Evolutionary conservation across 2,888 invertebrate genomes (phyloP).

Genomic region (Tenthredo livida): DNA sequence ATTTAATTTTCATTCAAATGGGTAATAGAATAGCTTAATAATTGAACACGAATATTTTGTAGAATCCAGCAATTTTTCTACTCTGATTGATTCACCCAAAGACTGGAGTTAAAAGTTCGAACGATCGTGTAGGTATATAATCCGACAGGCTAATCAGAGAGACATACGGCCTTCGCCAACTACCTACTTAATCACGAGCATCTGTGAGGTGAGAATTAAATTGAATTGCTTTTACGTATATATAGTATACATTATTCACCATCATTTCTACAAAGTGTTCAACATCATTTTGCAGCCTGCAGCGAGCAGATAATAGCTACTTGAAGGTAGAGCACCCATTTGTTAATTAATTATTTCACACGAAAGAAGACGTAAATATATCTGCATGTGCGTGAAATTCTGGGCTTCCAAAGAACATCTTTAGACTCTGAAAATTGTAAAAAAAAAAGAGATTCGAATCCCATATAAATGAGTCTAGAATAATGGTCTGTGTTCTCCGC

Average conservation of each 20-base stretch:
- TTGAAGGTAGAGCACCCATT: neutral
- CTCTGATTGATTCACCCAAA: neutral
- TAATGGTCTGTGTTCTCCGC: neutral
- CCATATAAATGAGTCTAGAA: neutral
- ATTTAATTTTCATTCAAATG: neutral
- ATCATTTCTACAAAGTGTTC: neutral
- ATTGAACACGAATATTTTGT: neutral
- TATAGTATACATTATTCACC: neutral
- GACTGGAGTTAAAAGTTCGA: neutral
- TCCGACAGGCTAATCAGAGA: slow-evolving; percentile 18
- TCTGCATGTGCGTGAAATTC: neutral
- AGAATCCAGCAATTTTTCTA: neutral
- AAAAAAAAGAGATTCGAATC: neutral
- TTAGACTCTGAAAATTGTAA: neutral
- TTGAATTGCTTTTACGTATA: neutral
- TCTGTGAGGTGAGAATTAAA: slow-evolving; percentile 17
- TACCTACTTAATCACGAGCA: slow-evolving; percentile 15
- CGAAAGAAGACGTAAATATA: neutral
- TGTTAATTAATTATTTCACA: neutral
- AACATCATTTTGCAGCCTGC: neutral
- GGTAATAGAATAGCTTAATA: neutral
- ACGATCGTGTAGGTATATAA: neutral
- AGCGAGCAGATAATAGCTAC: neutral
- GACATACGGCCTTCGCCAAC: neutral
- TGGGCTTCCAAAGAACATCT: neutral